Evolutionary conservation across 2,797 vertebrate genomes (phyloP).

Genomic region (Eulemur albifrons): DNA sequence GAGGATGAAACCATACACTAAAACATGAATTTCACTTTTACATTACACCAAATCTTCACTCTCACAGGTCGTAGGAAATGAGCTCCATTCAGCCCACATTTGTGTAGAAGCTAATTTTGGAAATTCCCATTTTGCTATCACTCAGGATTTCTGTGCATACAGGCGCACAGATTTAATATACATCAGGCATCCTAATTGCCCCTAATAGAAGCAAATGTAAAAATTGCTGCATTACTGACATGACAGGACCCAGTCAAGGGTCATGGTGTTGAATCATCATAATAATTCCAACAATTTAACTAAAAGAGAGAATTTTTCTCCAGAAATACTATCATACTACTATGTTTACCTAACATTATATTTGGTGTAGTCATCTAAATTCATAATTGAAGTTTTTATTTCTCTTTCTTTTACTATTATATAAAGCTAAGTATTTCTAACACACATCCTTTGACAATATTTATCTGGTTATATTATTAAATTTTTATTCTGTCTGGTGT

Average conservation of each 20-base stretch:
- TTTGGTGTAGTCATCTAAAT: not conserved
- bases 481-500: not conserved
- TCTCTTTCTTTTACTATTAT: not conserved
- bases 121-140: not conserved
- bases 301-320: not conserved
- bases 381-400: not conserved
- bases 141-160: not conserved
- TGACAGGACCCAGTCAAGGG: not conserved
- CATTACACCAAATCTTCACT: not conserved
- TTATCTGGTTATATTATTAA: not conserved
- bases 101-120: slow-evolving; percentile 37
- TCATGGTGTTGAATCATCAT: not conserved
- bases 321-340: not conserved
- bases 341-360: not conserved
- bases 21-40: not conserved
- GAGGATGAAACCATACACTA: not conserved
- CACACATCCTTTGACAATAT: not conserved
- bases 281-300: not conserved
- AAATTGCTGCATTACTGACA: not conserved
- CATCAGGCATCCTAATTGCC: not conserved
- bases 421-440: not conserved
- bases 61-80: not conserved
- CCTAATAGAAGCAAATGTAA: slow-evolving; percentile 11
- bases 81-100: not conserved
- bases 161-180: not conserved